Conservation (phyloP, 2,113 vertebrate genomes). For the Orycteropus afer region DNA sequence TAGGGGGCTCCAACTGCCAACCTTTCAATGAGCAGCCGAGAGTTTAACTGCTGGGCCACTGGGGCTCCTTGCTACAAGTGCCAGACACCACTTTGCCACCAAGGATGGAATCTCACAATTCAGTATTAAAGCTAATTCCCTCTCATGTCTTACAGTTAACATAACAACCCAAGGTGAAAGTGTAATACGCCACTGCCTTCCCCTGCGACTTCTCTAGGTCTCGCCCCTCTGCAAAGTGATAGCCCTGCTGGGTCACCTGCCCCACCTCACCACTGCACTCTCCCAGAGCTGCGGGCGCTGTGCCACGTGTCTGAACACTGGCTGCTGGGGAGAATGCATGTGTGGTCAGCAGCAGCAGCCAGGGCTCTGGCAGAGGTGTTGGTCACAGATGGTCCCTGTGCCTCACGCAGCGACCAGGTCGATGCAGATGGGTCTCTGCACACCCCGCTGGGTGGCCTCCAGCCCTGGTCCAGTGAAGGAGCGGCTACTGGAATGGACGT, state of each 20-base stretch:
- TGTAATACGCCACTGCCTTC: too few species aligned
- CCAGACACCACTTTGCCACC: not conserved
- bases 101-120: not conserved
- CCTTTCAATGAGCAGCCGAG: not conserved
- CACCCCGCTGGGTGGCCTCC: not conserved
- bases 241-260: too few species aligned
- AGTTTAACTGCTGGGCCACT: not conserved
- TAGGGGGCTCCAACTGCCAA: not conserved
- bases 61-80: not conserved
- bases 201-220: too few species aligned
- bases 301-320: too few species aligned
- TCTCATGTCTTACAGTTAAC: not conserved
- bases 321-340: too few species aligned
- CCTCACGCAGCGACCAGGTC: not conserved
- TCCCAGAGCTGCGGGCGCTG: too few species aligned
- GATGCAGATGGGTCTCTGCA: too few species aligned
- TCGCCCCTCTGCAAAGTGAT: not conserved
- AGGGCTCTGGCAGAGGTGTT: too few species aligned
- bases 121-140: too few species aligned
- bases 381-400: not conserved
- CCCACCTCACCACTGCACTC: too few species aligned
- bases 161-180: not conserved
- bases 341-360: too few species aligned
- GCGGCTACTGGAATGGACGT: rapidly evolving
- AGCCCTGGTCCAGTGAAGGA: not conserved